phyloP scores from a whole-genome alignment of 2,888 invertebrate species.

The Ommatoiulus sabulosus region DNA sequence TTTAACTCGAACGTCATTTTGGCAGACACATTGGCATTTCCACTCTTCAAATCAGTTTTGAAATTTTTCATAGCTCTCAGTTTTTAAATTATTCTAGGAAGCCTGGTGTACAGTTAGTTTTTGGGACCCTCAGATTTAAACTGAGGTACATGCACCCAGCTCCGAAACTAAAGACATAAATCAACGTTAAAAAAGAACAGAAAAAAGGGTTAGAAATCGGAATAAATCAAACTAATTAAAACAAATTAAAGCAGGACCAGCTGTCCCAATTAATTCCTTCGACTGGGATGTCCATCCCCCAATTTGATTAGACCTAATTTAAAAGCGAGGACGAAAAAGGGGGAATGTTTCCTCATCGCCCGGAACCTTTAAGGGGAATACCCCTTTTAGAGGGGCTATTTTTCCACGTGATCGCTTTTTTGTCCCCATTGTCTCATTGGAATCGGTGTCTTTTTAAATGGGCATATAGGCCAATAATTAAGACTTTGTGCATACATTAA shows the following conservation, averaged over 20 bases:
- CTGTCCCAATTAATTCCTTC: background rate
- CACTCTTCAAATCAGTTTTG: too few relatives aligned
- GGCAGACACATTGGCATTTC: too few relatives aligned
- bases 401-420: background rate
- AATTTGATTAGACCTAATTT: background rate
- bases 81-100: too few relatives aligned
- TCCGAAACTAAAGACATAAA: too few relatives aligned
- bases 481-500: conserved; percentile 11
- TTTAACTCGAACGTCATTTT: too few relatives aligned
- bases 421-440: background rate
- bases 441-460: background rate
- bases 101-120: too few relatives aligned
- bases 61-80: too few relatives aligned
- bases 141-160: too few relatives aligned
- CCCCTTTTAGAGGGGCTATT: background rate
- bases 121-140: too few relatives aligned
- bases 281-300: background rate
- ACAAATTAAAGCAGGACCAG: background rate
- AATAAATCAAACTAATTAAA: background rate
- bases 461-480: conserved; percentile 2
- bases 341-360: background rate
- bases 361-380: background rate
- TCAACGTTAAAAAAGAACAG: too few relatives aligned
- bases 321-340: background rate
- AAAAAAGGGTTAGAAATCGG: too few relatives aligned